phyloP scores from a whole-genome alignment of 2,797 vertebrate species.

The Lacerta agilis region DNA sequence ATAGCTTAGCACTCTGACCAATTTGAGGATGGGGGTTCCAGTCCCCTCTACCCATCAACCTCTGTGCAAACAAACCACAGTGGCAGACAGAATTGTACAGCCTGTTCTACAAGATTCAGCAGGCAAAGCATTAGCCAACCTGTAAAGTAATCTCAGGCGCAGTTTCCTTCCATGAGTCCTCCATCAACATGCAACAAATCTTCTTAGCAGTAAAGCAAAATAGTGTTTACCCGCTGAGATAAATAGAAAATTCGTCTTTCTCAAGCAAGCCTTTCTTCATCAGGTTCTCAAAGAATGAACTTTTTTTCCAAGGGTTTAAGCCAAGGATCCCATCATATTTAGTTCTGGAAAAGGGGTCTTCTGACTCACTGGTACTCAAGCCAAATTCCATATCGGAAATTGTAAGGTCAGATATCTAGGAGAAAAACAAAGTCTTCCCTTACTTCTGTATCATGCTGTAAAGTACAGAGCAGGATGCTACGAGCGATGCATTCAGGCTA shows the following conservation, averaged over 20 bases:
- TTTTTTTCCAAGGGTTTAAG: slow-evolving; percentile 46
- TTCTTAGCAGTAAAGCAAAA: neutral
- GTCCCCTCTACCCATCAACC: neutral
- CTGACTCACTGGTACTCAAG: slow-evolving; percentile 69
- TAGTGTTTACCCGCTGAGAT: slow-evolving; percentile 69
- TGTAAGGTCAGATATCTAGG: slow-evolving; percentile 69
- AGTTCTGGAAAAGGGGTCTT: slow-evolving; percentile 61
- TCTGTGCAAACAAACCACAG: neutral
- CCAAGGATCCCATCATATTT: slow-evolving; percentile 78
- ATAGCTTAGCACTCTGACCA: neutral
- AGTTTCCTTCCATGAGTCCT: neutral
- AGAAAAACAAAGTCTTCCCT: neutral
- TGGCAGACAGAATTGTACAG: neutral
- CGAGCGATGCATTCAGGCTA: neutral
- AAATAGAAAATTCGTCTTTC: slow-evolving; percentile 75
- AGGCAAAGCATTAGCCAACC: neutral
- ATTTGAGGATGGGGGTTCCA: neutral
- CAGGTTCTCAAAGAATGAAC: slow-evolving; percentile 75
- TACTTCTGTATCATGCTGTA: neutral
- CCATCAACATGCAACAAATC: neutral
- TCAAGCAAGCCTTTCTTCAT: slow-evolving; percentile 68
- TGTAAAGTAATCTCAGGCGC: neutral
- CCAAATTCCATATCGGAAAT: slow-evolving; percentile 72
- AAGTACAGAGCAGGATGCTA: neutral
- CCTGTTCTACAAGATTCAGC: neutral